These are phyloP conservation scores for Metaphire vulgaris DNA, from an alignment of 1,140 invertebrate genomes.

Conservation along the genomic window DNA sequence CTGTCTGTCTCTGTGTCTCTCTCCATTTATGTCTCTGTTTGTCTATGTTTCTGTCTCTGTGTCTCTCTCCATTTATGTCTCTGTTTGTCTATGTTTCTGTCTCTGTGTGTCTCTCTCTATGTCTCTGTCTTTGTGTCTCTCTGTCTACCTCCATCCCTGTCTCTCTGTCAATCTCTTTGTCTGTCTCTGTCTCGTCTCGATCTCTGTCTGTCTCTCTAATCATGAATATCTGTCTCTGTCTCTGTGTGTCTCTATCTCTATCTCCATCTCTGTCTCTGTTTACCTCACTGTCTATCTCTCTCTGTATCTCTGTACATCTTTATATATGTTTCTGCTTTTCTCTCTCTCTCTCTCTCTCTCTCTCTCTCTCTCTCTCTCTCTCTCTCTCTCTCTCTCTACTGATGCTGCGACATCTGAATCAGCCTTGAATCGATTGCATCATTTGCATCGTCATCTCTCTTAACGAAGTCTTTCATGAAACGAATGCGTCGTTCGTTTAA, in stretches of 20 bases:
- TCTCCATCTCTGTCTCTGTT: not conserved
- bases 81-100: not conserved
- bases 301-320: not conserved
- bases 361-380: constrained; percentile 1
- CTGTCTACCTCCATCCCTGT: not conserved
- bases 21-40: not conserved
- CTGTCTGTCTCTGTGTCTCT: not conserved
- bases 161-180: not conserved
- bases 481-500: too few relatives aligned
- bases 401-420: not conserved
- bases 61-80: not conserved
- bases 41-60: not conserved
- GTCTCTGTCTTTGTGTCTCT: not conserved
- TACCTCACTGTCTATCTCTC: not conserved
- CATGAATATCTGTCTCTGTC: too few relatives aligned
- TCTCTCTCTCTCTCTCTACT: not conserved
- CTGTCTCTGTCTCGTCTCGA: not conserved
- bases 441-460: too few relatives aligned
- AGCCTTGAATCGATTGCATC: too few relatives aligned
- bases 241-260: not conserved
- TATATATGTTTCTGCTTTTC: not conserved
- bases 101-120: not conserved
- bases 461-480: too few relatives aligned
- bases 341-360: constrained; percentile 1
- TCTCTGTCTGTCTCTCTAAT: constrained; percentile 1